Evolutionary conservation across 2,797 vertebrate species (phyloP), one percentile per base, ranked within the genome.

Genomic region (Sebastes vulpes): DNA sequence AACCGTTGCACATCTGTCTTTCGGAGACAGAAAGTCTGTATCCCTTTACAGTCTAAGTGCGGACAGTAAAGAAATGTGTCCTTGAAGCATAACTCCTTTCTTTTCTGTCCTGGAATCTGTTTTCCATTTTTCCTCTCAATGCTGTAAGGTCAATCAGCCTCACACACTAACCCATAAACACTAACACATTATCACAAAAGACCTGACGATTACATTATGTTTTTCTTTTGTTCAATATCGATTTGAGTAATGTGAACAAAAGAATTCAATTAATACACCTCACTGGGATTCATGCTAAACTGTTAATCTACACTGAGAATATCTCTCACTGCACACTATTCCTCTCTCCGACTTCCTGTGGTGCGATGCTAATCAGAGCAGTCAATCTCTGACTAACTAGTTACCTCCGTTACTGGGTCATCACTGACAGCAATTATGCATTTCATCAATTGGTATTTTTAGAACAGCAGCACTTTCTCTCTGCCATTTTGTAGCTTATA

Each of bases 1-100:
- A 12, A 77, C 31, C 42, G n/a, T 18, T 46, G 56, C 77, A 59
- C 65, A 76, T 86, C 69, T 53, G 56, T 82, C 67, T 79, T 75
- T 67, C 28, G 71, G 50, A 77, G 70, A 75, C 52, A 65, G 18
- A 29, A 42, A 48, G 53, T 73, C 64, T 66, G 63, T 4, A 50
- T 69, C 16, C 23, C 28, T 59, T 67, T 65, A 74, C n/a, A 38
- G 28, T n/a, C 16, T 26, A 11, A 68, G 28, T 11, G n/a, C n/a
- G 7, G 32, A 60, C 53, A 6, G 18, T 53, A 65, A 53, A 72
- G 20, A 60, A 72, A 59, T 16, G 23, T 35, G 29, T 59, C 80
- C 76, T 58, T 84, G 29, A 79, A 54, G 20, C 9, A 20, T 23
- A 69, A 72, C 18, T 21, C 2, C 38, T 29, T n/a, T n/a, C 58